Conservation (phyloP, 2,797 vertebrate species). For the Catharus ustulatus region DNA sequence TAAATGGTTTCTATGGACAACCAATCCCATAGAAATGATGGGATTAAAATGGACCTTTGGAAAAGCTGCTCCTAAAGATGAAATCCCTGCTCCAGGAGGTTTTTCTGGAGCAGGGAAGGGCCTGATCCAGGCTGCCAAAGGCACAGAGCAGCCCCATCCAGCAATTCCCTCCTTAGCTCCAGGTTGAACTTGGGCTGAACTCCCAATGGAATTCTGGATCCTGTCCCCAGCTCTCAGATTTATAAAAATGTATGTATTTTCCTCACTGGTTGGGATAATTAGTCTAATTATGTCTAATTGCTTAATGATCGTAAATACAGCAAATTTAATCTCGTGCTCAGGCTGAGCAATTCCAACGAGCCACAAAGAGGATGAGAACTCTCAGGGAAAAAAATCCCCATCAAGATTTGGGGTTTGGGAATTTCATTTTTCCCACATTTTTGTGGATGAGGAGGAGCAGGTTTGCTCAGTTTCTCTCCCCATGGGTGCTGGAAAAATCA, state of each 20-base stretch:
- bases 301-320: constrained; percentile 75
- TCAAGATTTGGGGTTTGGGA: neutral
- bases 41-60: neutral
- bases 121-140: neutral
- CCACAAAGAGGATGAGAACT: constrained; percentile 22
- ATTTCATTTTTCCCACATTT: neutral
- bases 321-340: constrained; percentile 58
- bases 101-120: neutral
- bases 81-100: neutral
- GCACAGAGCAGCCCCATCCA: accelerated
- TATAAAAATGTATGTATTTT: constrained; percentile 57
- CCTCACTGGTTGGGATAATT: constrained; percentile 70
- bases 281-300: constrained; percentile 73
- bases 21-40: neutral
- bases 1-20: too few species aligned
- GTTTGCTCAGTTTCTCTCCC: accelerated
- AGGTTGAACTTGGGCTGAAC: neutral
- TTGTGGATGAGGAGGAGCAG: accelerated
- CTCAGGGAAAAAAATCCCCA: neutral
- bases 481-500: neutral
- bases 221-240: constrained; percentile 24
- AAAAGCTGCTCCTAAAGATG: neutral
- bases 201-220: neutral
- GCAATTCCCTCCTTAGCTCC: neutral
- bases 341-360: constrained; percentile 58